A percentile compares a stretch with the other conserved stretches of the same genome.
Conservation (phyloP, 2,888 invertebrate genomes). For the Diarsia mendica region DNA sequence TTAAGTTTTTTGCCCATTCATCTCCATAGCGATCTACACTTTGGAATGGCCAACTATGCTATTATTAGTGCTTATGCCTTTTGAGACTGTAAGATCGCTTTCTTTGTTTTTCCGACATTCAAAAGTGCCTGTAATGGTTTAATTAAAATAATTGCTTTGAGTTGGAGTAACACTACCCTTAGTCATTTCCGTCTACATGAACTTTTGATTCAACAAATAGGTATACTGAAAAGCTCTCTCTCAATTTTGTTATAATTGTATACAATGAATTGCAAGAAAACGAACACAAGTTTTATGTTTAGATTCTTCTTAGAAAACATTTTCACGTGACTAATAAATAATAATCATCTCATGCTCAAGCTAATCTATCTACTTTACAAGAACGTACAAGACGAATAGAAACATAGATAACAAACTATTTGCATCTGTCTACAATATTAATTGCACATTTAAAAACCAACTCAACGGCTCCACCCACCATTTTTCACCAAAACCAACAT, state of each 20-base stretch:
- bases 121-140: too few species aligned
- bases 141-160: too few species aligned
- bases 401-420: conserved; percentile 21
- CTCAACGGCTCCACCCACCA: conserved; percentile 2
- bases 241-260: not conserved
- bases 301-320: conserved; percentile 6
- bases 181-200: not conserved
- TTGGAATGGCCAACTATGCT: too few species aligned
- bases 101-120: too few species aligned
- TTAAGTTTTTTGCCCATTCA: too few species aligned
- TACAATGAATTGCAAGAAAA: conserved; percentile 1
- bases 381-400: conserved; percentile 42
- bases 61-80: too few species aligned
- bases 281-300: not conserved
- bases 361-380: conserved; percentile 12
- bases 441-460: conserved; percentile 36
- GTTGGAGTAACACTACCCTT: too few species aligned
- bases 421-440: conserved; percentile 28
- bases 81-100: too few species aligned
- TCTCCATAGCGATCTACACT: too few species aligned
- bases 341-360: conserved; percentile 29
- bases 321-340: conserved; percentile 30
- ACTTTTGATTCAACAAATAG: not conserved
- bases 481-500: conserved; percentile 49
- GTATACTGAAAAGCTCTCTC: not conserved